Percentiles rank a stretch among this genome's conserved stretches.
Evolutionary conservation across 30 jellyfish, hydroid and myxozoan genomes (phyloP).

Genomic region (Aurelia sp.): DNA sequence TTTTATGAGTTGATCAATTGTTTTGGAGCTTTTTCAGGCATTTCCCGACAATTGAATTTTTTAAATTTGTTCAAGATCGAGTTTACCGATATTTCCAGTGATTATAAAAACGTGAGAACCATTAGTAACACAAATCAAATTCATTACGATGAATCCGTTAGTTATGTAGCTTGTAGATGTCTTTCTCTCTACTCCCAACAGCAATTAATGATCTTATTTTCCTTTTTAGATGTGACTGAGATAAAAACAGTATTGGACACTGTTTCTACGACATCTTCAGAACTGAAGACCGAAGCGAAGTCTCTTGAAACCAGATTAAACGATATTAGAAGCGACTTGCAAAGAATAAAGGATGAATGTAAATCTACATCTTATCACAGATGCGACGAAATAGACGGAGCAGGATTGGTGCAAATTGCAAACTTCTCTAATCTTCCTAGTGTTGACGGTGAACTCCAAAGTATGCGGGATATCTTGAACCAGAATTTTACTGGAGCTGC

Average conservation of each 20-base stretch:
- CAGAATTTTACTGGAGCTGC: slow-evolving; percentile 67
- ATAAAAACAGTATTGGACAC: slow-evolving; percentile 46
- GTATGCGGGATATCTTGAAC: slow-evolving; percentile 39
- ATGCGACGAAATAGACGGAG: slow-evolving; percentile 40
- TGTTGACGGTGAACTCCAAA: slow-evolving; percentile 53
- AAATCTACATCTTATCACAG: neutral
- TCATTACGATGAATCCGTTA: no score
- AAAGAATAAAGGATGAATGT: slow-evolving; percentile 28
- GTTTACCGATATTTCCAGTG: no score
- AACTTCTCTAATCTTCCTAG: slow-evolving; percentile 80
- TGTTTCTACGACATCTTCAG: slow-evolving; percentile 40
- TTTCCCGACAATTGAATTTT: no score
- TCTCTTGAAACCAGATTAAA: slow-evolving; percentile 36
- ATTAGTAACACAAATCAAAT: no score
- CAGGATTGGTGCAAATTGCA: slow-evolving; percentile 52
- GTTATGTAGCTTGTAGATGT: no score
- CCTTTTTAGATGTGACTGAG: slow-evolving; percentile 54
- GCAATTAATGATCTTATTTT: neutral
- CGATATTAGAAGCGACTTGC: slow-evolving; percentile 26
- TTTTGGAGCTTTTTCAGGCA: no score
- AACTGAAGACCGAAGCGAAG: slow-evolving; percentile 25
- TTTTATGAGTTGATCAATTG: no score
- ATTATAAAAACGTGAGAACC: no score
- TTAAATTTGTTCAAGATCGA: no score
- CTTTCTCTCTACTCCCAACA: no score